Base-by-base conservation (phyloP, 2,888 invertebrate species). In the Euclidia mi region DNA sequence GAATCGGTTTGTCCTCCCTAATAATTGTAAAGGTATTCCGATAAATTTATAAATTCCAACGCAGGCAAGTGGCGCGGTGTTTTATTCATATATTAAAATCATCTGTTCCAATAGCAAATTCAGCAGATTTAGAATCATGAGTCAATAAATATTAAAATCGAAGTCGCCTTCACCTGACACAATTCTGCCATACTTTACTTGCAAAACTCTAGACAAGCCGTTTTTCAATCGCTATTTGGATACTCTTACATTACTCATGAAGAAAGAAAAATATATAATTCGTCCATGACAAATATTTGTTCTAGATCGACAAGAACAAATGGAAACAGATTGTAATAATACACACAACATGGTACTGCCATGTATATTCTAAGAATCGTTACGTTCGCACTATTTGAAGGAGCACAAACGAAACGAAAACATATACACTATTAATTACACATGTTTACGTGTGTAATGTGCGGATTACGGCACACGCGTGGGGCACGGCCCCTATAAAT, bases 371-470 rank as follows among this genome's bases (percentile, higher is more conserved):
- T 63, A 44, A 65, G 72, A 72, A 65, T 46, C 43, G 51, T 56
- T 45, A 61, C 47, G 59, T 56, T 40, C 18, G 28, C 56, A 59
- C 48, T 63, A 58, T 71, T 61, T 51, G 34, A 53, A 40, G 46
- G 31, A 62, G 55, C 52, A 4, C 31, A 38, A 43, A 56, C 57
- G 44, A 43, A 55, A 68, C 66, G 58, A 58, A 53, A 61, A 60
- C 57, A 66, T 65, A 67, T 63, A 71, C 42, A 63, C 56, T 65
- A 67, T 63, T 66, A 68, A 67, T 74, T 71, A 66, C 57, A 59
- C 60, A 42, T 59, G 62, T 68, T 73, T 67, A 67, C 59, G 55
- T 47, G 50, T 20, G 61, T 66, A 65, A 64, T 59, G 57, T 46
- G 53, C 51, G 63, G 65, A 71, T 67, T 64, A 67, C 37, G 34